Conservation (phyloP, 2,888 invertebrate species). For the Protodeltote pygarga region DNA sequence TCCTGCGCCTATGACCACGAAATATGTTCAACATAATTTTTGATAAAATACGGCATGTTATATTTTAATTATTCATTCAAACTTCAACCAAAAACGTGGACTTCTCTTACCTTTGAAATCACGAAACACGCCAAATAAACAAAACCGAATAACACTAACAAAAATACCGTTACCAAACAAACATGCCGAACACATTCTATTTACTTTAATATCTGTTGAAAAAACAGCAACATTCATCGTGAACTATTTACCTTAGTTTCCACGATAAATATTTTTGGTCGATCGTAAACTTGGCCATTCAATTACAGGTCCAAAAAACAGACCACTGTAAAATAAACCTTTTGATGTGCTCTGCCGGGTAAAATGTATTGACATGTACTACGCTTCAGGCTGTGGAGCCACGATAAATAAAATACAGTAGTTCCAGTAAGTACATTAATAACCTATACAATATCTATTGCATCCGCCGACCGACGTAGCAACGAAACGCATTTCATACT, state of each 20-base stretch:
- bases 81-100: neutral
- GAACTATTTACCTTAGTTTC: slow-evolving; percentile 60
- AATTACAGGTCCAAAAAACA: slow-evolving; percentile 71
- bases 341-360: slow-evolving; percentile 63
- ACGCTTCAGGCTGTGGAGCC: slow-evolving; percentile 31
- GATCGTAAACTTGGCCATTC: slow-evolving; percentile 73
- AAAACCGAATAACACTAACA: neutral
- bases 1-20: too few species aligned
- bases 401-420: slow-evolving; percentile 20
- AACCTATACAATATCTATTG: neutral
- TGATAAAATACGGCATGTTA: too few species aligned
- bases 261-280: slow-evolving; percentile 65
- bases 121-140: neutral
- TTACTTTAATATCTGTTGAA: slow-evolving; percentile 15
- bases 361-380: slow-evolving; percentile 67
- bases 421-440: neutral
- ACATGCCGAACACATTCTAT: slow-evolving; percentile 24
- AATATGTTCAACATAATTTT: too few species aligned
- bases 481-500: too few species aligned
- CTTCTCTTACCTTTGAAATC: neutral
- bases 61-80: too few species aligned
- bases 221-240: slow-evolving; percentile 23
- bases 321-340: slow-evolving; percentile 72
- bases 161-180: slow-evolving; percentile 11
- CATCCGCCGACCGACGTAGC: neutral